phyloP scores from a whole-genome alignment of 2,113 vertebrate genomes.

The Rhynchopsitta pachyrhyncha region DNA sequence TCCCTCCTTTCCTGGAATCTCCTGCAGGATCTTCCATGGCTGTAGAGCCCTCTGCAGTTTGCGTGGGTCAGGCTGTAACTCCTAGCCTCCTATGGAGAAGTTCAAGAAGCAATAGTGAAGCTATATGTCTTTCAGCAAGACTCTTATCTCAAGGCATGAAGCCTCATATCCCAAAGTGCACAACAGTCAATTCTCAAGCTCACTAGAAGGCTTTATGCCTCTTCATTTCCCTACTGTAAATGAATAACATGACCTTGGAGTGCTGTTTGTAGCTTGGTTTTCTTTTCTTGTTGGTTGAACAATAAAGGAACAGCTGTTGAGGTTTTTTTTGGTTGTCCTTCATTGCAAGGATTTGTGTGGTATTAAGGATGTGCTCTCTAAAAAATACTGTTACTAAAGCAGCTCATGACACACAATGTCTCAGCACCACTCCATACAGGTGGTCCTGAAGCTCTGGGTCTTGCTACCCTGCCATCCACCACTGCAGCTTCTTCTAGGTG shows the following conservation, averaged over 20 bases:
- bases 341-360: neutral
- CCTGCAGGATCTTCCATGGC: neutral
- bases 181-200: neutral
- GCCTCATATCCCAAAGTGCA: neutral
- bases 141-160: neutral
- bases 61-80: neutral
- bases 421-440: neutral
- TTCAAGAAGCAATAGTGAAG: neutral
- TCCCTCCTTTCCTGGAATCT: neutral
- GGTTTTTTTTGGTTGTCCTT: neutral
- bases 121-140: neutral
- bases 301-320: slow-evolving; percentile 15
- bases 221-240: neutral
- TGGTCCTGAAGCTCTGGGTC: neutral
- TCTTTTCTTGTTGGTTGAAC: neutral
- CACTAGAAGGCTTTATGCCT: neutral
- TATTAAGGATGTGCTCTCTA: neutral
- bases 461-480: neutral
- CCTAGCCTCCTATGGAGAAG: neutral
- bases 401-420: neutral
- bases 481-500: neutral
- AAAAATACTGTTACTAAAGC: neutral
- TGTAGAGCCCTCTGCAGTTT: neutral
- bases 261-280: neutral
- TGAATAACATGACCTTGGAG: slow-evolving; percentile 18